These are phyloP conservation scores for Cyanocitta stelleri DNA, from an alignment of 2,113 vertebrate species.

Conservation along the genomic window DNA sequence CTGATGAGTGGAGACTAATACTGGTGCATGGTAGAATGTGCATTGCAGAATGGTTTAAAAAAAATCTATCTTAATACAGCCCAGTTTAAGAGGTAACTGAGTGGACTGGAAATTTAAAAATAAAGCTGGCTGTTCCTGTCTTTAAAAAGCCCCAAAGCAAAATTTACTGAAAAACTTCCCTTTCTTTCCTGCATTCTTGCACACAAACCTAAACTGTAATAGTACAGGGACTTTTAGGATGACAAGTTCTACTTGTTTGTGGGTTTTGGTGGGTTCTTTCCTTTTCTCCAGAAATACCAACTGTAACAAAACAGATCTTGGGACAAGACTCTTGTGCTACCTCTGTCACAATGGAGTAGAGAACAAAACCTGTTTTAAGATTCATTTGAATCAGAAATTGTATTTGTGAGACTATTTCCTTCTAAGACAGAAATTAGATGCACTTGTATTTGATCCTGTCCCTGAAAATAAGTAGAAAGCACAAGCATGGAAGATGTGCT, in stretches of 20 bases:
- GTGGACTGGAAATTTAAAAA: background rate
- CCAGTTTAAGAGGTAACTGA: background rate
- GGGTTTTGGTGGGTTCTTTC: background rate
- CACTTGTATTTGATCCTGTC: background rate
- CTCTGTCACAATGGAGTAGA: background rate
- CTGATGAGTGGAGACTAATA: background rate
- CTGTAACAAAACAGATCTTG: background rate
- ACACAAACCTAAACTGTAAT: background rate
- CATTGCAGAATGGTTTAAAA: background rate
- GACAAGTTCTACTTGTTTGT: background rate
- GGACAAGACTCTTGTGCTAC: background rate
- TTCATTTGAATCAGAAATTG: background rate
- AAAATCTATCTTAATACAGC: background rate
- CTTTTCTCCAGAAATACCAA: background rate
- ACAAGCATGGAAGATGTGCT: background rate
- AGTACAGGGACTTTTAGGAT: background rate
- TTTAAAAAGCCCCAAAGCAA: background rate
- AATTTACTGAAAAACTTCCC: background rate
- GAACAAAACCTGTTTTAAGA: background rate
- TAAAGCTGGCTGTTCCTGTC: background rate
- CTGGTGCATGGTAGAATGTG: background rate
- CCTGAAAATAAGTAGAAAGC: background rate
- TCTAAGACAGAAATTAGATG: background rate
- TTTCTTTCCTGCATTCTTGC: background rate
- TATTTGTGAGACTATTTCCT: background rate